These are phyloP conservation scores for Drosophila miranda DNA, from an alignment of 1,140 invertebrate genomes.

Conservation along the genomic window DNA sequence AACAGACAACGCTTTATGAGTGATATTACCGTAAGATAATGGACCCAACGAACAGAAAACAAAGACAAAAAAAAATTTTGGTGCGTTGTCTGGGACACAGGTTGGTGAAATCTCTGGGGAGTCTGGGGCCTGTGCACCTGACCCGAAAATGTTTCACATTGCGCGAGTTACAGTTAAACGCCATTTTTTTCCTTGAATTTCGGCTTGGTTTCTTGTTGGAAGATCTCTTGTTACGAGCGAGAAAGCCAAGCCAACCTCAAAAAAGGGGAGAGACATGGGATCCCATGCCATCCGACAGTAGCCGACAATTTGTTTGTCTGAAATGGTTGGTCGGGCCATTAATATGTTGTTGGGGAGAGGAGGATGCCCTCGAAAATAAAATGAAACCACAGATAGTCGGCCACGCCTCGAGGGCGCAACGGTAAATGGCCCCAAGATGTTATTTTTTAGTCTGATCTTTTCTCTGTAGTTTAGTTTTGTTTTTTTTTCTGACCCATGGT, in stretches of 20 bases:
- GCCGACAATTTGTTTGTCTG: conserved; percentile 52
- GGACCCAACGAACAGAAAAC: conserved; percentile 23
- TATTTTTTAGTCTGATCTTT: conserved; percentile 16
- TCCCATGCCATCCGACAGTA: conserved; percentile 52
- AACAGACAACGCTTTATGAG: conserved; percentile 62
- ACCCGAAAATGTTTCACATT: conserved; percentile 80
- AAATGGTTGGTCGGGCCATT: conserved; percentile 53
- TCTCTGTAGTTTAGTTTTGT: conserved; percentile 14
- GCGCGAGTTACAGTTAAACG: conserved; percentile 75
- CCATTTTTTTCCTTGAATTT: conserved; percentile 75
- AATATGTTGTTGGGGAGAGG: conserved; percentile 25
- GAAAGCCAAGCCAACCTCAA: conserved; percentile 18
- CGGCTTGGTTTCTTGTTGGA: conserved; percentile 40
- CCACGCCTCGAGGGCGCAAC: conserved; percentile 74
- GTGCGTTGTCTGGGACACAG: conserved; percentile 43
- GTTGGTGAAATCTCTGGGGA: conserved; percentile 65
- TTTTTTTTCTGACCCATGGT: conserved; percentile 62
- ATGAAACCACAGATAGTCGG: conserved; percentile 61
- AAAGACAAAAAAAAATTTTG: conserved; percentile 18
- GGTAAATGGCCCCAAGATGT: conserved; percentile 67
- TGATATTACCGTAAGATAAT: conserved; percentile 79
- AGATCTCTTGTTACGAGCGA: conserved; percentile 35
- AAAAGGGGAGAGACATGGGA: conserved; percentile 20
- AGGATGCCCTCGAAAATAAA: conserved; percentile 62
- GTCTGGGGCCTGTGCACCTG: conserved; percentile 55